These are phyloP conservation scores for Oryctes rhinoceros DNA, from an alignment of 1,140 invertebrate species.

Conservation along the genomic window DNA sequence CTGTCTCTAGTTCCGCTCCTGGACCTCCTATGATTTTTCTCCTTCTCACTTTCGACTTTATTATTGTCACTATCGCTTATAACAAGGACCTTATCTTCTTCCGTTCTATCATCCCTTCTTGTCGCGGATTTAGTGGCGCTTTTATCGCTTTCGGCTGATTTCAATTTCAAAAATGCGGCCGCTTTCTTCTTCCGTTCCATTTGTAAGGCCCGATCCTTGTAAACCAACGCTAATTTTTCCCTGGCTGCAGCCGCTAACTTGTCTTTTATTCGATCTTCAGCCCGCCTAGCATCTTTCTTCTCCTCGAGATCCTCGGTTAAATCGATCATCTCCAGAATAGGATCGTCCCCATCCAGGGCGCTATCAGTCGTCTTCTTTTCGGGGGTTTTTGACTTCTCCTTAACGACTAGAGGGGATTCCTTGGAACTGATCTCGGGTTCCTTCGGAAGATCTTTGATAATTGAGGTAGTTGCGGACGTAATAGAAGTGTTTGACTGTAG, in stretches of 20 bases:
- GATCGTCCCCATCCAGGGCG: conserved; percentile 52
- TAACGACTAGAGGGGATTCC: not conserved
- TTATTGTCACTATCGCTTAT: conserved; percentile 40
- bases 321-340: conserved; percentile 64
- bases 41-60: conserved; percentile 41
- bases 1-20: conserved; percentile 38
- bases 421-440: conserved; percentile 33
- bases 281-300: conserved; percentile 51
- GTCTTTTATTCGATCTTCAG: conserved; percentile 72
- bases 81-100: conserved; percentile 36
- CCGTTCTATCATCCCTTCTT: conserved; percentile 37
- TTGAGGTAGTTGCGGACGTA: conserved; percentile 38
- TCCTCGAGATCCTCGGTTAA: conserved; percentile 63
- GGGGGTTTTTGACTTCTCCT: conserved; percentile 45
- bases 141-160: conserved; percentile 53
- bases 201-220: conserved; percentile 73
- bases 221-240: conserved; percentile 67
- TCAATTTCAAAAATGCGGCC: conserved; percentile 70
- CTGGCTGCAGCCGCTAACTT: conserved; percentile 68
- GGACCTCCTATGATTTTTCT: conserved; percentile 43
- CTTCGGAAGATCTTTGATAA: conserved; percentile 11
- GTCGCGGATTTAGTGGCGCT: not conserved
- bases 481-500: not conserved
- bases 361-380: conserved; percentile 44
- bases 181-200: conserved; percentile 75